Evolutionary conservation across 2,888 invertebrate species (phyloP), one percentile per base, ranked within the genome.

Genomic region (Megamerina dolium): DNA sequence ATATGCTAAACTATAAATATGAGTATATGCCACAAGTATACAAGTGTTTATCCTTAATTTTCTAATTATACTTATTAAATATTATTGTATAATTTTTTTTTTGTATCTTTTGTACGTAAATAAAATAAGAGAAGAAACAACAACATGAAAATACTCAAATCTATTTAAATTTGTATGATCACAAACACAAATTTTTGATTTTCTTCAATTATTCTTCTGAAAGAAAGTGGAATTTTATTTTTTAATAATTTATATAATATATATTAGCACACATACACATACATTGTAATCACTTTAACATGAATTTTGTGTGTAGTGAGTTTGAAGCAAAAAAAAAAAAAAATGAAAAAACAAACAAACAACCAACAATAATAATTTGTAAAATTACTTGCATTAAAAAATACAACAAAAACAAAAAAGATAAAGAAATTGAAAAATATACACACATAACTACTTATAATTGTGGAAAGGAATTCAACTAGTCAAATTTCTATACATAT

Each of bases 381-480:
- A 32, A 42, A 48, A 34, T 29, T 23, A 32, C 33, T 38, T 26
- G 38, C 35, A 50, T 40, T 45, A 37, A 46, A 46, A 32, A 43
- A 32, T 32, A 14, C 21, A 36, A 43, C 6, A 49, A 48, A 42
- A 43, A 35, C 41, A 45, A 45, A 36, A 42, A 38, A 17, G 46
- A 40, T 6, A 23, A 52, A 41, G 34, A 42, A 51, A 44, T 37
- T 47, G 46, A 52, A 50, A 36, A 52, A 53, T 39, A 36, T 41
- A 26, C 6, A 30, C 12, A 36, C 26, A 32, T 38, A 32, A 34
- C 23, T 38, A 43, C 8, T 26, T 33, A 44, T 35, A 37, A 34
- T 29, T 61, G 57, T 61, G 55, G 59, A 63, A 66, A 61, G 60
- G 57, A 67, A 66, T 63, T 63, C 59, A 65, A 62, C 64, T 64